Evolutionary conservation across 2,888 invertebrate genomes (phyloP).

Genomic region (Ormyrus labotus): DNA sequence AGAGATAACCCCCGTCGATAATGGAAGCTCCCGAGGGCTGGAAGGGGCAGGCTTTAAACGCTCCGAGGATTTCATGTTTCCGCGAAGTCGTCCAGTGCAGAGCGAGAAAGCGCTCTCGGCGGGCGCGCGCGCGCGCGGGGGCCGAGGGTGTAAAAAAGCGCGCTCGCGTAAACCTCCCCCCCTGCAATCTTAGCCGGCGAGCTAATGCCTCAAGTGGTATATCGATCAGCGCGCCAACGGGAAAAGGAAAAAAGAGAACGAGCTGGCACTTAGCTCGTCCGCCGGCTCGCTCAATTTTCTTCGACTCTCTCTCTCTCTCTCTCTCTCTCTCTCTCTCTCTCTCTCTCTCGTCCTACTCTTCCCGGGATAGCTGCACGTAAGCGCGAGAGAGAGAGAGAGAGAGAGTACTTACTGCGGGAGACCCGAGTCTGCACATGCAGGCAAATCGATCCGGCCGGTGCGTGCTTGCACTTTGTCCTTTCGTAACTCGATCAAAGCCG

Average conservation of each 20-base stretch:
- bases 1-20: slow-evolving; percentile 56
- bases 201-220: slow-evolving; percentile 65
- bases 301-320: slow-evolving; percentile 52
- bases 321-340: too few relatives aligned
- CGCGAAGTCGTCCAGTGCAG: slow-evolving; percentile 61
- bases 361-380: slow-evolving; percentile 4
- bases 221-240: slow-evolving; percentile 61
- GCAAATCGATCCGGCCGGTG: slow-evolving; percentile 50
- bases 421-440: background rate
- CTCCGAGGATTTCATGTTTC: slow-evolving; percentile 64
- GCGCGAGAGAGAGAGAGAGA: too few relatives aligned
- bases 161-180: slow-evolving; percentile 57
- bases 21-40: slow-evolving; percentile 46
- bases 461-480: slow-evolving; percentile 37
- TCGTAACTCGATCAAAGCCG: too few relatives aligned
- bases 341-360: slow-evolving; percentile 56
- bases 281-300: slow-evolving; percentile 52
- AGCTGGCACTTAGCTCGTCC: slow-evolving; percentile 53
- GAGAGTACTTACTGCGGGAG: too few relatives aligned
- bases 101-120: slow-evolving; percentile 8
- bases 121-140: background rate
- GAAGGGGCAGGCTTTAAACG: slow-evolving; percentile 17
- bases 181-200: slow-evolving; percentile 61
- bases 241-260: slow-evolving; percentile 56
- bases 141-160: slow-evolving; percentile 22